Percentiles rank a stretch among this genome's conserved stretches.
Conservation (phyloP, 2,888 invertebrate species). For the Cheilosia vulpina region DNA sequence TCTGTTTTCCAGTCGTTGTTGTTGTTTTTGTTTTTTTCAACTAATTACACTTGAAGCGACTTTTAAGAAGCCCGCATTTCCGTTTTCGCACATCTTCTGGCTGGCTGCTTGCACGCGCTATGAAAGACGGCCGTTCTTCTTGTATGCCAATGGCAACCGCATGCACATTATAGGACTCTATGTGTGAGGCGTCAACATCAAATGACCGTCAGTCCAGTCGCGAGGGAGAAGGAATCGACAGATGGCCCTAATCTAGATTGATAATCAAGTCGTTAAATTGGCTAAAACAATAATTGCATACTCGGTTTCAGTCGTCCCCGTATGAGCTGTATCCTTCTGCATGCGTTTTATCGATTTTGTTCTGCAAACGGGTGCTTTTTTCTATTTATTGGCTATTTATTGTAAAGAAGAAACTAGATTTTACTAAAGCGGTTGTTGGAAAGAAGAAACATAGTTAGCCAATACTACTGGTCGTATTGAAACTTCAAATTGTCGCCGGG, state of each 20-base stretch:
- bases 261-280: conserved; percentile 46
- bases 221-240: conserved; percentile 51
- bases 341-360: too few species aligned
- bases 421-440: too few species aligned
- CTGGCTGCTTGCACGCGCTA: conserved; percentile 34
- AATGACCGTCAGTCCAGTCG: conserved; percentile 29
- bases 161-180: conserved; percentile 3
- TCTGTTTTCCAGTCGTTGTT: conserved; percentile 32
- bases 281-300: background rate
- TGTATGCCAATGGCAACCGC: conserved; percentile 7
- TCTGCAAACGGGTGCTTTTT: too few species aligned
- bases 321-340: too few species aligned
- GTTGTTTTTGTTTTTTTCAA: conserved; percentile 38
- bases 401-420: too few species aligned
- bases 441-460: too few species aligned
- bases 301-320: too few species aligned
- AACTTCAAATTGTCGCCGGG: too few species aligned
- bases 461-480: too few species aligned
- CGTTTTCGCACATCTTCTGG: conserved; percentile 68
- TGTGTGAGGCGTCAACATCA: conserved; percentile 21
- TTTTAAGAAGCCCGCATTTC: conserved; percentile 71
- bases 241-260: conserved; percentile 62
- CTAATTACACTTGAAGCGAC: conserved; percentile 65
- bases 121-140: conserved; percentile 38
- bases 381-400: too few species aligned